phyloP scores from a whole-genome alignment of 2,888 invertebrate genomes.

The Bembecia ichneumoniformis region DNA sequence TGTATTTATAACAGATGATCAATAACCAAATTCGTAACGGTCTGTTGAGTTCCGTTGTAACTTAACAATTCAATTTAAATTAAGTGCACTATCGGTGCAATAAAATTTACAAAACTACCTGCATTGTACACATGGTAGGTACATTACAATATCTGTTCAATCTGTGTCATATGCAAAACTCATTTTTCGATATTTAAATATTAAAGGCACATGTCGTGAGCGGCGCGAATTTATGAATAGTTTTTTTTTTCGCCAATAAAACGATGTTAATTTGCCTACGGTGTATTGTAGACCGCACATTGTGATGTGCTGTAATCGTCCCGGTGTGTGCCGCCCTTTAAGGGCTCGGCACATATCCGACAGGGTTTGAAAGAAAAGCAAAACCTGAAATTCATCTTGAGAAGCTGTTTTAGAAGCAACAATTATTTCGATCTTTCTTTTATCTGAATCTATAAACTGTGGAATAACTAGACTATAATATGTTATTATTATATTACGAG shows the following conservation, averaged over 20 bases:
- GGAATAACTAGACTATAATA: no score
- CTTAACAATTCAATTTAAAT: slow-evolving; percentile 48
- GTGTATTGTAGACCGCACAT: slow-evolving; percentile 57
- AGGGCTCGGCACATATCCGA: slow-evolving; percentile 54
- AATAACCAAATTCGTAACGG: slow-evolving; percentile 53
- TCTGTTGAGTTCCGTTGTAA: slow-evolving; percentile 49
- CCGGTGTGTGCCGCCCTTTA: slow-evolving; percentile 18
- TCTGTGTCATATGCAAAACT: slow-evolving; percentile 64
- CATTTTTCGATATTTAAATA: slow-evolving; percentile 64
- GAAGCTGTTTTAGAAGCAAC: no score
- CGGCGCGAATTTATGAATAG: slow-evolving; percentile 58
- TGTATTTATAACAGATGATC: slow-evolving; percentile 38
- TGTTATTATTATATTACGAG: no score
- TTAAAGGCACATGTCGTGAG: slow-evolving; percentile 51
- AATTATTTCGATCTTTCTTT: no score
- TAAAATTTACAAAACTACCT: slow-evolving; percentile 43
- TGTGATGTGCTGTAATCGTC: slow-evolving; percentile 35
- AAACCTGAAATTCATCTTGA: no score
- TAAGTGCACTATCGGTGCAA: slow-evolving; percentile 29
- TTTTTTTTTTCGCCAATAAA: slow-evolving; percentile 61
- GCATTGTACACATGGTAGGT: slow-evolving; percentile 50
- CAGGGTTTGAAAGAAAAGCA: no score
- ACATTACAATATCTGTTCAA: slow-evolving; percentile 35
- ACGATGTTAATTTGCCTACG: slow-evolving; percentile 68
- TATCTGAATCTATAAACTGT: no score